Evolutionary conservation across 2,797 vertebrate species (phyloP).

Genomic region (Novumbra hubbsi): DNA sequence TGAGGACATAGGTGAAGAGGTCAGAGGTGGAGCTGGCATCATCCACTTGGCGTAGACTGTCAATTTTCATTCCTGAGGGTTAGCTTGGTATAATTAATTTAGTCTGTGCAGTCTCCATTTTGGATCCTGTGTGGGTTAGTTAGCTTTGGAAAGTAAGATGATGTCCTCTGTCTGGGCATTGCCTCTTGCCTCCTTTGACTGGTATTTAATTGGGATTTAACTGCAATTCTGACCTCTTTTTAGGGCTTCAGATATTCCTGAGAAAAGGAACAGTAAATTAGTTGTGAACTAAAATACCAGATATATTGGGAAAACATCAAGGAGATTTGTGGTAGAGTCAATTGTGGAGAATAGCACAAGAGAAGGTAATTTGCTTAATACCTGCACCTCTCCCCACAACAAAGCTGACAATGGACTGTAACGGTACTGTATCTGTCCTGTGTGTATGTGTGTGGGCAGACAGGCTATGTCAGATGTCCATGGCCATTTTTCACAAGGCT

Average conservation of each 20-base stretch:
- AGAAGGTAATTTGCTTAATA: conserved; percentile 57
- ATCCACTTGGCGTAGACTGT: neutral
- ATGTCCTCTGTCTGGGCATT: neutral
- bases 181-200: neutral
- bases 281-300: conserved; percentile 33
- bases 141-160: neutral
- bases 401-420: conserved; percentile 35
- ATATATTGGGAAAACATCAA: conserved; percentile 14
- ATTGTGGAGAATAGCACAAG: conserved; percentile 35
- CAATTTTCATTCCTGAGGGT: too few relatives aligned
- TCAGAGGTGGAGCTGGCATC: neutral
- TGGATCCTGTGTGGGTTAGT: neutral
- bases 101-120: neutral
- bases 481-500: conserved; percentile 39
- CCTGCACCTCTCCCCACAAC: conserved; percentile 55
- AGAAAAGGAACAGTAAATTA: conserved; percentile 3
- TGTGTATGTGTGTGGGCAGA: conserved; percentile 10
- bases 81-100: too few relatives aligned
- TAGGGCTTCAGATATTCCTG: conserved; percentile 19
- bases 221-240: conserved; percentile 5
- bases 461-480: conserved; percentile 12
- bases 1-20: neutral
- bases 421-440: neutral
- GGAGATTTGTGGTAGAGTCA: conserved; percentile 4
- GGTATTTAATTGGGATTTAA: conserved; percentile 20